Evolutionary conservation across 1,140 invertebrate species (phyloP).

Genomic region (Drusus annulatus): DNA sequence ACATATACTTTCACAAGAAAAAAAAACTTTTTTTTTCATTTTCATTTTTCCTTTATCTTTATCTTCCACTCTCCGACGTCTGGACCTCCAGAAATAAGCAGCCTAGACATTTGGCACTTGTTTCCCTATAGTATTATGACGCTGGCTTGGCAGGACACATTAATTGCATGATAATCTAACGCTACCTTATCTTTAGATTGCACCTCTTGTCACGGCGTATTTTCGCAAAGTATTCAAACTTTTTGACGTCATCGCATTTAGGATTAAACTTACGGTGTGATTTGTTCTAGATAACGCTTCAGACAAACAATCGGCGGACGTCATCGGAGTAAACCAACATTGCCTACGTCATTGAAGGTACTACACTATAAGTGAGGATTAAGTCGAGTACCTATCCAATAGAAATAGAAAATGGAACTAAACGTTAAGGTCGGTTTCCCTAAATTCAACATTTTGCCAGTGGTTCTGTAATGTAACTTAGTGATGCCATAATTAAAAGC

Average conservation of each 20-base stretch:
- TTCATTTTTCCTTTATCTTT: no score
- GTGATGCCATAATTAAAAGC: no score
- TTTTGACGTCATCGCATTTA: conserved; percentile 33
- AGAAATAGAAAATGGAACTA: neutral
- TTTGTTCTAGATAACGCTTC: conserved; percentile 26
- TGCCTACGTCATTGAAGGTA: conserved; percentile 4
- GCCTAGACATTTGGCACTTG: no score
- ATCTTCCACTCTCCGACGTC: no score
- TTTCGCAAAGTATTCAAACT: conserved; percentile 13
- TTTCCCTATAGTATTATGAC: neutral
- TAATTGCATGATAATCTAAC: neutral
- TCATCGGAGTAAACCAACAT: conserved; percentile 9
- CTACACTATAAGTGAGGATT: conserved; percentile 14
- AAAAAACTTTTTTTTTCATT: no score
- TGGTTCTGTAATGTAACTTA: no score
- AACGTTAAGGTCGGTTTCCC: neutral
- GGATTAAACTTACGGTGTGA: conserved; percentile 29
- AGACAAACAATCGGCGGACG: conserved; percentile 6
- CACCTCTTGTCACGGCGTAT: neutral
- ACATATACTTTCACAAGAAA: no score
- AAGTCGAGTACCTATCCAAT: conserved; percentile 16
- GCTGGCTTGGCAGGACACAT: neutral
- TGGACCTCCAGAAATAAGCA: no score
- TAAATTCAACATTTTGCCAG: neutral
- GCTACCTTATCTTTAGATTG: conserved; percentile 34